Base-by-base conservation (phyloP, 2,888 invertebrate species). In the Cerastoderma edule region DNA sequence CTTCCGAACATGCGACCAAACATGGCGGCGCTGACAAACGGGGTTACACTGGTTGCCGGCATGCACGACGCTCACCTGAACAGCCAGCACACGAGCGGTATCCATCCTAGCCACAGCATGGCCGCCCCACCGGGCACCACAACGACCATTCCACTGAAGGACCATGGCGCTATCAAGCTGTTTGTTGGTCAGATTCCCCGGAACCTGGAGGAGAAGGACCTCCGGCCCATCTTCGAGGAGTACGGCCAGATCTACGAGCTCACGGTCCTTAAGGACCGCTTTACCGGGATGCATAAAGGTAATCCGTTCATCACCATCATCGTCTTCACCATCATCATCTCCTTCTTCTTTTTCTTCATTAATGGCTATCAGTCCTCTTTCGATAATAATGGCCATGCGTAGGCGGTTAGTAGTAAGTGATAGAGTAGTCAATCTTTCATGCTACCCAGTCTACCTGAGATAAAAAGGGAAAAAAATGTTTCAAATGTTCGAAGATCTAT, bases 241-340 rank as follows among this genome's bases (percentile, higher is more conserved):
- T 98, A 96, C 90, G 97, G 98, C 71, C 96, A 96, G 93, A 97
- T 98, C 92, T 97, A 97, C 93, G 98, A 98, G 94, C 96, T 98
- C 91, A 97, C 97, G 80, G 96, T 98, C 75, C 95, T 98, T 87
- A 97, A 97, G 94, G 98, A 98, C 93, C 97, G 97, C 92, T 96
- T 96, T 94, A 98, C 97, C 75, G 98, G 98, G 83, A 96, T 97
- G 95, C 98, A 98, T 93, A 98, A 98, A 95, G 97, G 97, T 96
- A 92, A 48, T 22, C 5, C 24, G 24, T 44, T 44, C 16, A 48
- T n/a, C n/a, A n/a, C n/a, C n/a, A n/a, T n/a, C n/a, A n/a, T n/a
- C n/a, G n/a, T n/a, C n/a, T n/a, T n/a, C n/a, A 93, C 94, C 76
- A 54, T 27, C 33, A 6, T 35, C 35, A 35, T n/a, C n/a, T 22